Percentiles rank a stretch among this genome's conserved stretches.
Conservation (phyloP, 2,113 vertebrate genomes). For the Empidonax traillii region DNA sequence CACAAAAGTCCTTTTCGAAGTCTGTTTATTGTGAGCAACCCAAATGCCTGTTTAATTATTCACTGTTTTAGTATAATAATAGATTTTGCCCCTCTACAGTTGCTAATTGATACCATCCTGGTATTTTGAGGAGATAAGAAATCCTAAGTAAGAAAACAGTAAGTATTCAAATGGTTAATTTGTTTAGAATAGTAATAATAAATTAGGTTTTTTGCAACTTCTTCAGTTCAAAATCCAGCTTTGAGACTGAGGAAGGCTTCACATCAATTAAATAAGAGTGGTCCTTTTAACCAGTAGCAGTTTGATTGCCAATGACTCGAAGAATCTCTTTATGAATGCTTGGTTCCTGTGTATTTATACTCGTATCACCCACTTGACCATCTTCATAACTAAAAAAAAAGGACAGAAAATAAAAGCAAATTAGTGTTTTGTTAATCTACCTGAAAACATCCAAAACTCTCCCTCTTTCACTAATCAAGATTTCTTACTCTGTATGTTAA, state of each 20-base stretch:
- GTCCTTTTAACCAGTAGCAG: conserved; percentile 86
- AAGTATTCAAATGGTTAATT: conserved; percentile 80
- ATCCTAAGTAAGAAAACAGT: conserved; percentile 78
- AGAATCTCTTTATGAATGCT: conserved; percentile 89
- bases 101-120: conserved; percentile 69
- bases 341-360: conserved; percentile 88
- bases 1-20: conserved; percentile 79
- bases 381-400: conserved; percentile 84
- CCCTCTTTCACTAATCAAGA: background rate
- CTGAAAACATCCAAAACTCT: background rate
- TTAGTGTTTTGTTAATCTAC: background rate
- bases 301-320: conserved; percentile 91
- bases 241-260: conserved; percentile 80
- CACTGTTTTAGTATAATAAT: conserved; percentile 68
- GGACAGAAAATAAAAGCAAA: conserved; percentile 25
- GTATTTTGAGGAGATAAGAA: conserved; percentile 76
- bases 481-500: background rate
- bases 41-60: conserved; percentile 73
- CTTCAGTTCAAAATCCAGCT: conserved; percentile 88
- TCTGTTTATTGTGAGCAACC: conserved; percentile 77
- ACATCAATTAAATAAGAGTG: conserved; percentile 55
- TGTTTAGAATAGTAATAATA: conserved; percentile 78
- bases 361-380: conserved; percentile 88
- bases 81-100: conserved; percentile 71
- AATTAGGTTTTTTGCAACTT: conserved; percentile 71